These are phyloP conservation scores for Spodoptera exigua DNA, from an alignment of 2,888 invertebrate genomes.

Conservation along the genomic window DNA sequence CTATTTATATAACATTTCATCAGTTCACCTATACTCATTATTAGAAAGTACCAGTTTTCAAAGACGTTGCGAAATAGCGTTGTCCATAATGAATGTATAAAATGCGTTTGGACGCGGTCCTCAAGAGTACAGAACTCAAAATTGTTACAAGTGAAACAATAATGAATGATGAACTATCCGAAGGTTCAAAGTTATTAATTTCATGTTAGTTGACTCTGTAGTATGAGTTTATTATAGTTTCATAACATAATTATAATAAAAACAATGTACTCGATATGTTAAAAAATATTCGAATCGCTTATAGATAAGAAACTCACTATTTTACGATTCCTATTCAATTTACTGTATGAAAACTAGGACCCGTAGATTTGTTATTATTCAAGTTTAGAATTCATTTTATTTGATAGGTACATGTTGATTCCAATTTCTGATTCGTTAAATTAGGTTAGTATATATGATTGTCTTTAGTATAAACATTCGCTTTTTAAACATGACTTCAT, in stretches of 20 bases:
- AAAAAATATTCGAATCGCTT: conserved; percentile 26
- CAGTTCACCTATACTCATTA: conserved; percentile 13
- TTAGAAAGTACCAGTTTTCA: neutral
- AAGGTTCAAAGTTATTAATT: conserved; percentile 10
- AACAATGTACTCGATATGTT: conserved; percentile 34
- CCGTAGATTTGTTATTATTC: conserved; percentile 19
- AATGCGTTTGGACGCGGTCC: conserved; percentile 1
- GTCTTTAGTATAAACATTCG: conserved; percentile 66
- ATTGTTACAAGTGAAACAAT: conserved; percentile 5
- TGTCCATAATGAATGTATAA: neutral
- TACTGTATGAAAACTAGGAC: conserved; percentile 12
- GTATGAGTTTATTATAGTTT: conserved; percentile 28
- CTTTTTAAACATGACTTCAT: conserved; percentile 78
- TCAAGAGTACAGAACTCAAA: conserved; percentile 1
- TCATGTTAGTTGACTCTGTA: conserved; percentile 24
- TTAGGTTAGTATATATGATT: conserved; percentile 64
- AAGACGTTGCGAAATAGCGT: neutral
- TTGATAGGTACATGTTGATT: conserved; percentile 38
- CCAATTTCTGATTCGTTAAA: conserved; percentile 40
- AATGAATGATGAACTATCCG: conserved; percentile 13
- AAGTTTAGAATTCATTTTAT: conserved; percentile 33
- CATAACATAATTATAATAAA: conserved; percentile 21
- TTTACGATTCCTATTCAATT: conserved; percentile 12
- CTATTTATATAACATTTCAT: conserved; percentile 40
- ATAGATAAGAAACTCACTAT: conserved; percentile 13